Percentiles rank a stretch among this genome's conserved stretches.
Evolutionary conservation across 2,113 vertebrate genomes (phyloP).

Genomic region (Chamaea fasciata): DNA sequence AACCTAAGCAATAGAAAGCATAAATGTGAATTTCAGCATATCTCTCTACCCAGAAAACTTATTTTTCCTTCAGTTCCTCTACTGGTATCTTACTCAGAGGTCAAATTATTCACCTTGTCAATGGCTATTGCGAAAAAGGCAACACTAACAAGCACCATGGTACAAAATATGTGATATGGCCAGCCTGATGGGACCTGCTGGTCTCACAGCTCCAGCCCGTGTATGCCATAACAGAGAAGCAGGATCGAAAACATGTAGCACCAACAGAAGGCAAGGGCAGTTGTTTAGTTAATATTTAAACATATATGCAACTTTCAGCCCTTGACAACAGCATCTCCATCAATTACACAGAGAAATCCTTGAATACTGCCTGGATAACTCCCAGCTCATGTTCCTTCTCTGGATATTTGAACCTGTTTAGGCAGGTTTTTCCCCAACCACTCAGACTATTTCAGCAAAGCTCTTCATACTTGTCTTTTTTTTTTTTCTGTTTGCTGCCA

Average conservation of each 20-base stretch:
- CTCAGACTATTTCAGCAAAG: background rate
- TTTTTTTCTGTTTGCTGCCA: background rate
- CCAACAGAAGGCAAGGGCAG: background rate
- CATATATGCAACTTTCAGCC: background rate
- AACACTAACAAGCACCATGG: background rate
- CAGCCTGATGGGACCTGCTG: background rate
- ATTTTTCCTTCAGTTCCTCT: background rate
- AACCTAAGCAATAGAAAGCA: background rate
- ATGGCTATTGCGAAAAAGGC: background rate
- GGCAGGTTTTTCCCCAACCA: background rate
- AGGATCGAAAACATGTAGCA: accelerated
- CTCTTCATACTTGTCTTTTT: background rate
- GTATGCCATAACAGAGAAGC: accelerated
- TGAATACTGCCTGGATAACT: background rate
- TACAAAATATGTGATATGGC: background rate
- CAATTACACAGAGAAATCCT: background rate
- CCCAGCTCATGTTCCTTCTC: background rate
- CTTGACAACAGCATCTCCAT: background rate
- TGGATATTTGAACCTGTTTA: background rate
- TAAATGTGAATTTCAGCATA: background rate
- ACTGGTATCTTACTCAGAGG: background rate
- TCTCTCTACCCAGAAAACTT: background rate
- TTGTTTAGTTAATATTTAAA: background rate
- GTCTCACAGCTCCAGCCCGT: background rate
- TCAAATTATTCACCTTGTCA: background rate